Percentiles rank a stretch among this genome's conserved stretches.
phyloP scores from a whole-genome alignment of 2,113 vertebrate genomes.

The Trochalopteron elliotii region DNA sequence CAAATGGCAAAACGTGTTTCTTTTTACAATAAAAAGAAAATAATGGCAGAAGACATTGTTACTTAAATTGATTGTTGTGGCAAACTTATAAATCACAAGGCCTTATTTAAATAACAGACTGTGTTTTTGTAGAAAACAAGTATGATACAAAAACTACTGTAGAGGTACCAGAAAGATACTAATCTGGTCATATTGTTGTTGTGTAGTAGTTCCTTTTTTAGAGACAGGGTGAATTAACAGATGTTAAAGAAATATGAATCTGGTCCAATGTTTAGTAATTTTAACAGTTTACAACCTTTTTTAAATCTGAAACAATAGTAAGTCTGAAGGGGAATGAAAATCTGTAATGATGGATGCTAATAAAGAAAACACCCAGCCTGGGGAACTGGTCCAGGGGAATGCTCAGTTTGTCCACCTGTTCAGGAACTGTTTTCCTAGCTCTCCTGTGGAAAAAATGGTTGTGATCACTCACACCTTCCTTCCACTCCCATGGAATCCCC shows the following conservation, averaged over 20 bases:
- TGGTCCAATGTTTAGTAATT: not conserved
- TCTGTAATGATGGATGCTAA: not conserved
- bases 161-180: not conserved
- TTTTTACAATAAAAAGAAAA: slow-evolving; percentile 74
- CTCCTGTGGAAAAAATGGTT: not conserved
- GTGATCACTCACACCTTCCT: not conserved
- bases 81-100: not conserved
- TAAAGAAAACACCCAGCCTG: not conserved
- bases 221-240: not conserved
- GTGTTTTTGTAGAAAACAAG: not conserved
- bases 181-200: not conserved
- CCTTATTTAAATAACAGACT: slow-evolving; percentile 8
- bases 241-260: not conserved
- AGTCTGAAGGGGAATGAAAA: not conserved
- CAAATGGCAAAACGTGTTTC: slow-evolving; percentile 71
- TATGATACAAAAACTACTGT: not conserved
- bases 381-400: not conserved
- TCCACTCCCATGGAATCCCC: not conserved
- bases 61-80: slow-evolving; percentile 57
- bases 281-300: not conserved
- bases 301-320: not conserved
- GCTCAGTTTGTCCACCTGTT: not conserved
- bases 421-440: not conserved
- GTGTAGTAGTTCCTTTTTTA: not conserved
- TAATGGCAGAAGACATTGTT: slow-evolving; percentile 52